Evolutionary conservation across 2,113 vertebrate genomes (phyloP).

Genomic region (Calonectris borealis): DNA sequence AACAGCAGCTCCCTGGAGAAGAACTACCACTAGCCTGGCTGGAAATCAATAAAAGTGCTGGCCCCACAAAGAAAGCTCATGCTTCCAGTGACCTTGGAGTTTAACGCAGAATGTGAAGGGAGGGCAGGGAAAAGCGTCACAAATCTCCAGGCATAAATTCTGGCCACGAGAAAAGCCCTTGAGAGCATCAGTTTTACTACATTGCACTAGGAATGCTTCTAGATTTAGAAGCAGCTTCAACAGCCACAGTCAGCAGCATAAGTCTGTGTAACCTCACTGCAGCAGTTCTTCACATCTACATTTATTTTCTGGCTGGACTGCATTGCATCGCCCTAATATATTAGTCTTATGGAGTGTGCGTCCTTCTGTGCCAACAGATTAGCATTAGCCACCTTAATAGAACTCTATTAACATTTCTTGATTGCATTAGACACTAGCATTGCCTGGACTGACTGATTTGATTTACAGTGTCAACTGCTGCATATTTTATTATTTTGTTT

Average conservation of each 20-base stretch:
- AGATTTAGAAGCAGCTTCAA: conserved; percentile 10
- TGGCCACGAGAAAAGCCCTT: neutral
- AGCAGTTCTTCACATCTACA: neutral
- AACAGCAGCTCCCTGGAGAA: neutral
- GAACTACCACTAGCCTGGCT: neutral
- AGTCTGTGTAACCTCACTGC: neutral
- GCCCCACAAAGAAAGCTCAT: neutral
- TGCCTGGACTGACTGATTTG: conserved; percentile 4
- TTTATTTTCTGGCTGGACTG: neutral
- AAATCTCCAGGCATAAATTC: neutral
- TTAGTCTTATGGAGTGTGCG: neutral
- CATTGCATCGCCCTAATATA: neutral
- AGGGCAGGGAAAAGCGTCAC: neutral
- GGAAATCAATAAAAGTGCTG: neutral
- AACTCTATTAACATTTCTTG: conserved; percentile 46
- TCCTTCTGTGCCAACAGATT: neutral
- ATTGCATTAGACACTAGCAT: conserved; percentile 21
- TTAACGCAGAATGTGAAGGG: neutral
- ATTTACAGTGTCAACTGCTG: neutral
- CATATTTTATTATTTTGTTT: conserved; percentile 19
- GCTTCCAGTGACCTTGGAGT: neutral
- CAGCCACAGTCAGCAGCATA: neutral
- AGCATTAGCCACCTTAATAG: neutral
- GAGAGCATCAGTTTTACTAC: neutral
- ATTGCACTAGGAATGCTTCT: neutral